A percentile compares a stretch with the other conserved stretches of the same genome.
These are phyloP conservation scores for human (Homo sapiens) DNA, from an alignment of 2,113 vertebrate species.

Conservation along the genomic window DNA sequence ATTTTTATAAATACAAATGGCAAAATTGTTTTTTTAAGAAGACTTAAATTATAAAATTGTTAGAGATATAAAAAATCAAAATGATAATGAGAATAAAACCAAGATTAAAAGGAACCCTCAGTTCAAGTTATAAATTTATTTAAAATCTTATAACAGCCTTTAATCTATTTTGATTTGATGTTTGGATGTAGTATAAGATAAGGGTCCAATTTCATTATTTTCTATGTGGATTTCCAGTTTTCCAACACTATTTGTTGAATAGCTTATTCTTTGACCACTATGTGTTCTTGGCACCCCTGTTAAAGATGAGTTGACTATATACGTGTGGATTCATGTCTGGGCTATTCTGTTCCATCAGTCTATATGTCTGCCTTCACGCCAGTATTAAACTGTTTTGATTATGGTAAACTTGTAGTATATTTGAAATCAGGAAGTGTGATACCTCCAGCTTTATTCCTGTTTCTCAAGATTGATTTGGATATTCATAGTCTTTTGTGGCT, in stretches of 20 bases:
- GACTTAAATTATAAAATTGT: neutral
- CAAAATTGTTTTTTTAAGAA: neutral
- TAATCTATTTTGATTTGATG: neutral
- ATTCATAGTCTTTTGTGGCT: no score
- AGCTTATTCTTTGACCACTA: neutral
- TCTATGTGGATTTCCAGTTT: neutral
- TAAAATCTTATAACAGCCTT: neutral
- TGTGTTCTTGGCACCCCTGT: no score
- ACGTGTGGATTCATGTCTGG: no score
- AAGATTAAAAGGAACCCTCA: neutral
- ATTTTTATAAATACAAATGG: neutral
- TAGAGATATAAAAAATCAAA: neutral
- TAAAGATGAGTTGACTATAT: no score
- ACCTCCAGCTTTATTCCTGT: no score
- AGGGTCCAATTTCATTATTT: neutral
- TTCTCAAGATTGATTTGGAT: no score
- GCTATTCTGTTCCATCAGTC: no score
- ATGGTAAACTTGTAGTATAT: no score
- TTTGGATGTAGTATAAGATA: neutral
- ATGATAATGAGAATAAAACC: neutral
- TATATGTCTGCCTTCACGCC: no score
- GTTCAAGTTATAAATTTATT: neutral
- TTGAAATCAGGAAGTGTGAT: no score
- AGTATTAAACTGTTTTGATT: no score
- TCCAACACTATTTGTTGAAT: neutral